Evolutionary conservation across 2,888 invertebrate species (phyloP).

Genomic region (Imbricaverruca yamaguchii): DNA sequence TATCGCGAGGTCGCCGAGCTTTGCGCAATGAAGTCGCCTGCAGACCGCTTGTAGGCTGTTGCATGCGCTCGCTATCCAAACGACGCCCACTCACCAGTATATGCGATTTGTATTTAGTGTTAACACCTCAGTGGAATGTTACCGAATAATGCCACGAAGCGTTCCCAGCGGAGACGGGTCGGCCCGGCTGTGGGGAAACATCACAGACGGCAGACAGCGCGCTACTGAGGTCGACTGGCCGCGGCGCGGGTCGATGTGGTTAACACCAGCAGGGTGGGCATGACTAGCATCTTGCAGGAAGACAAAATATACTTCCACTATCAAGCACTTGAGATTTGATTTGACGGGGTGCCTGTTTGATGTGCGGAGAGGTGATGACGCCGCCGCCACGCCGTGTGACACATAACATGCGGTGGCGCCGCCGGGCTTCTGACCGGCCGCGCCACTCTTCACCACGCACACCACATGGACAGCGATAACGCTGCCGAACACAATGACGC

Average conservation of each 20-base stretch:
- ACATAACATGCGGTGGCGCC: too few relatives aligned
- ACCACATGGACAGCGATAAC: background rate
- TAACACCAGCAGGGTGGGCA: background rate
- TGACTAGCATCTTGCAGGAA: constrained; percentile 19
- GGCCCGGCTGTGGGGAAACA: background rate
- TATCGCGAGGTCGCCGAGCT: too few relatives aligned
- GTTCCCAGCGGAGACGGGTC: too few relatives aligned
- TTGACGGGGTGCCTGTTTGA: constrained; percentile 9
- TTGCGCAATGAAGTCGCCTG: too few relatives aligned
- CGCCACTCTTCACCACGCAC: background rate
- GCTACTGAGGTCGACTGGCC: background rate
- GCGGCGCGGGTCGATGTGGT: background rate
- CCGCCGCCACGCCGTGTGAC: background rate
- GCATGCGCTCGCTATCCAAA: too few relatives aligned
- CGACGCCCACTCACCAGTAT: background rate
- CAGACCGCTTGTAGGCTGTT: too few relatives aligned
- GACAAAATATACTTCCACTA: constrained; percentile 16
- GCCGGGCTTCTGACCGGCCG: background rate
- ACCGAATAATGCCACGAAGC: background rate
- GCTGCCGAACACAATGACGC: background rate
- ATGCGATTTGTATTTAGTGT: constrained; percentile 15
- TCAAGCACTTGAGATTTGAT: constrained; percentile 21
- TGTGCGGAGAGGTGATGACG: background rate
- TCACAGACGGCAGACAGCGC: background rate
- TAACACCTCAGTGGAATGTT: constrained; percentile 9